Base-by-base conservation (phyloP, 1,140 invertebrate genomes). In the Apis dorsata region DNA sequence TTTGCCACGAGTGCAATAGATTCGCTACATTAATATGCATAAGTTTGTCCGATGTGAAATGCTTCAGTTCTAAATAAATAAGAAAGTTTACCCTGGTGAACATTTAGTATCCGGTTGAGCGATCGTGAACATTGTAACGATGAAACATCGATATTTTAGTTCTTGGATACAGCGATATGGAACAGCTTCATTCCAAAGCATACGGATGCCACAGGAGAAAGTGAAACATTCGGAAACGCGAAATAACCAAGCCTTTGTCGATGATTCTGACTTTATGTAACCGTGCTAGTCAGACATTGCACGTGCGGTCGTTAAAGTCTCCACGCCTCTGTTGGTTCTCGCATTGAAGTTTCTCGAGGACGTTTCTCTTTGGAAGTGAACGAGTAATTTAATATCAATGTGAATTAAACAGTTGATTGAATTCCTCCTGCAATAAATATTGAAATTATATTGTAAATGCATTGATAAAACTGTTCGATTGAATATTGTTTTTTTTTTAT, bases 291-390 rank as follows among this genome's bases (percentile, higher is more conserved):
- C 75, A 63, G 66, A 77, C 68, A 49, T 81, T 60, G 79, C 82
- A 85, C 88, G 85, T 87, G 88, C 88, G 85, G 85, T 57, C 88
- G 66, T 89, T 78, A 65, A 89, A 85, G 66, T 89, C 88, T 89
- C 88, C 70, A 15, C 60, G 71, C 28, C 44, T 82, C 28, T 21
- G 74, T 53, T 21, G 10, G 72, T 28, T 17, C 44, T 24, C 51
- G 81, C 82, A 44, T 81, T 80, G 55, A 74, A 81, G 24, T 81
- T 66, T 24, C 79, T 75, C 44, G 63, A 34, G 44, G 24, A 60
- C 55, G 17, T 55, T 55, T 49, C 76, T 49, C 2, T n/a, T 62
- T 68, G 17, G 2, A 57, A 24, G 77, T 66, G 75, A 77, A 51
- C 44, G n/a, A 65, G 49, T 55, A 66, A 80, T 63, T n/a, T 51